Evolutionary conservation across 2,113 vertebrate species (phyloP).

Genomic region (Sinocyclocheilus rhinocerous): DNA sequence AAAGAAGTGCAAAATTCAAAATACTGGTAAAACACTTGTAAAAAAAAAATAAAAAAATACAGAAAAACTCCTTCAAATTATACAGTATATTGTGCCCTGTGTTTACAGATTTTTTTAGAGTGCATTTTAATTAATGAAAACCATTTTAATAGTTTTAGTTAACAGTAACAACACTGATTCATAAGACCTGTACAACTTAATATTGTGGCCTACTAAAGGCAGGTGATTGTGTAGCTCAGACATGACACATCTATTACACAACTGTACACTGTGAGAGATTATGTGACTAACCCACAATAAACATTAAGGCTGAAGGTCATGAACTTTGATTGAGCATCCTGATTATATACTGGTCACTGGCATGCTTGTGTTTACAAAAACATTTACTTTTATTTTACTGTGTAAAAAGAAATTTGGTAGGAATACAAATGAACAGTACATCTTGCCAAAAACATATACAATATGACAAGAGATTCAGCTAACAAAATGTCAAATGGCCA

Average conservation of each 20-base stretch:
- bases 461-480: neutral
- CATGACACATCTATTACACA: slow-evolving; percentile 10
- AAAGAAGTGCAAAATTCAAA: no score
- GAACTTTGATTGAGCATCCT: neutral
- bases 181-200: neutral
- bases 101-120: no score
- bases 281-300: slow-evolving; percentile 11
- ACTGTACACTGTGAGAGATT: slow-evolving; percentile 6
- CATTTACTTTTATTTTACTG: neutral
- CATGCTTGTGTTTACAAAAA: neutral
- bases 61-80: no score
- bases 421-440: neutral
- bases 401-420: neutral
- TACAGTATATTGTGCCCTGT: no score
- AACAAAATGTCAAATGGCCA: neutral
- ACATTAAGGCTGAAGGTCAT: slow-evolving; percentile 10
- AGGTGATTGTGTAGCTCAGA: neutral
- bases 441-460: neutral
- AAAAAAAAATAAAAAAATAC: no score
- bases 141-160: neutral
- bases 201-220: neutral
- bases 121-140: neutral
- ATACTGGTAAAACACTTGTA: no score
- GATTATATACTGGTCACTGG: neutral
- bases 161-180: neutral